phyloP scores from a whole-genome alignment of 1,140 invertebrate species.

The Drosophila saltans region DNA sequence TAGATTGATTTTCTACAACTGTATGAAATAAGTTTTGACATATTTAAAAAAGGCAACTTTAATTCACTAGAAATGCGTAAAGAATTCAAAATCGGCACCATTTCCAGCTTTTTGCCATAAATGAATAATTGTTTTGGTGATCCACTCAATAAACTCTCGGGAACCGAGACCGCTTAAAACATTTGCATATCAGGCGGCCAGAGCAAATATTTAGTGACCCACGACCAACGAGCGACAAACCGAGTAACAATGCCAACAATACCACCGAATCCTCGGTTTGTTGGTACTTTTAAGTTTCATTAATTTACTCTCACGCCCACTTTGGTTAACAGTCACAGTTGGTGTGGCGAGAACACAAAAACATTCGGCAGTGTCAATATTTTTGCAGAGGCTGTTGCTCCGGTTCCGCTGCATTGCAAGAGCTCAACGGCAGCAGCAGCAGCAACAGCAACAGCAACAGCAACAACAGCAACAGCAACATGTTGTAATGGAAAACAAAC shows the following conservation, averaged over 20 bases:
- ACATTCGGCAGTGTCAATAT: conserved; percentile 52
- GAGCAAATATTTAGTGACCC: conserved; percentile 25
- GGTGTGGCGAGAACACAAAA: conserved; percentile 17
- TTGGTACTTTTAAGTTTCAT: conserved; percentile 51
- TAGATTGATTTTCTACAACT: too few relatives aligned
- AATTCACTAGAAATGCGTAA: too few relatives aligned
- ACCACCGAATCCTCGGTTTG: conserved; percentile 8
- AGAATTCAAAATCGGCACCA: too few relatives aligned
- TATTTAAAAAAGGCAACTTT: too few relatives aligned
- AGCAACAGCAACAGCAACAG: conserved; percentile 32
- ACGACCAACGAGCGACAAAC: neutral
- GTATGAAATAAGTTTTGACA: too few relatives aligned
- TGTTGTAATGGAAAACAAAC: conserved; percentile 55
- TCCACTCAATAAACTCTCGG: neutral
- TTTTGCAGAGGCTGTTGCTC: conserved; percentile 40
- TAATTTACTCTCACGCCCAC: conserved; percentile 40
- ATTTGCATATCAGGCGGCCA: conserved; percentile 22
- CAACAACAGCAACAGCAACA: conserved; percentile 36
- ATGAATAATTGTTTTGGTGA: neutral
- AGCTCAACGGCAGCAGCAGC: conserved; percentile 17
- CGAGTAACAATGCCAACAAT: conserved; percentile 10
- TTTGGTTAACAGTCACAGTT: conserved; percentile 14
- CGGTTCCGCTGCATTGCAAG: conserved; percentile 12
- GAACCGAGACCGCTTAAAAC: neutral
- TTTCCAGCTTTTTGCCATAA: neutral